Conservation (phyloP, 2,888 invertebrate genomes). For the Tetanocera ferruginea region DNA sequence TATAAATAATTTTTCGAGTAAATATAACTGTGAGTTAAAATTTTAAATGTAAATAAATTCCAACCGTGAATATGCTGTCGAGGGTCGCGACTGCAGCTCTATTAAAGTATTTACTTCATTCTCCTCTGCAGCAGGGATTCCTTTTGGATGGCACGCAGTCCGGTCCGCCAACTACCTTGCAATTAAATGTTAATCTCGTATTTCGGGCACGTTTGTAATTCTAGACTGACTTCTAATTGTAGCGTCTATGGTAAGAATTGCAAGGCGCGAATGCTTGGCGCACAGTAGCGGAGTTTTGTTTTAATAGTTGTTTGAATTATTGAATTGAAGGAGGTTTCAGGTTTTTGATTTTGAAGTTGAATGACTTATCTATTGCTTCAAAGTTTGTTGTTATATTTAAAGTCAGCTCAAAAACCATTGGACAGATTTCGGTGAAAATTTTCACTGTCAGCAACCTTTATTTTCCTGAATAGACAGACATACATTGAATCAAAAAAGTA, state of each 20-base stretch:
- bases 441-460: too few species aligned
- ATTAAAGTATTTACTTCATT: slow-evolving; percentile 9
- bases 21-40: background rate
- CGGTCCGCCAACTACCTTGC: slow-evolving; percentile 5
- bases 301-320: too few species aligned
- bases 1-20: background rate
- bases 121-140: background rate
- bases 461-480: too few species aligned
- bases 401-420: too few species aligned
- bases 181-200: slow-evolving; percentile 29
- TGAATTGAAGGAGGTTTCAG: too few species aligned
- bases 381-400: too few species aligned
- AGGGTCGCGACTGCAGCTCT: background rate
- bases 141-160: background rate
- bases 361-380: too few species aligned
- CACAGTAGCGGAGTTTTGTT: background rate
- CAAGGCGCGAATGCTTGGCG: background rate
- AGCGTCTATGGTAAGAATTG: background rate
- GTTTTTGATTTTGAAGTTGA: too few species aligned
- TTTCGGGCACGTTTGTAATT: slow-evolving; percentile 28
- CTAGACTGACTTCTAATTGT: slow-evolving; percentile 25
- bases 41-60: slow-evolving; percentile 7
- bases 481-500: too few species aligned
- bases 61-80: background rate
- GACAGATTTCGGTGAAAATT: too few species aligned